Base-by-base conservation (phyloP, 2,113 vertebrate genomes). In the Sula dactylatra region DNA sequence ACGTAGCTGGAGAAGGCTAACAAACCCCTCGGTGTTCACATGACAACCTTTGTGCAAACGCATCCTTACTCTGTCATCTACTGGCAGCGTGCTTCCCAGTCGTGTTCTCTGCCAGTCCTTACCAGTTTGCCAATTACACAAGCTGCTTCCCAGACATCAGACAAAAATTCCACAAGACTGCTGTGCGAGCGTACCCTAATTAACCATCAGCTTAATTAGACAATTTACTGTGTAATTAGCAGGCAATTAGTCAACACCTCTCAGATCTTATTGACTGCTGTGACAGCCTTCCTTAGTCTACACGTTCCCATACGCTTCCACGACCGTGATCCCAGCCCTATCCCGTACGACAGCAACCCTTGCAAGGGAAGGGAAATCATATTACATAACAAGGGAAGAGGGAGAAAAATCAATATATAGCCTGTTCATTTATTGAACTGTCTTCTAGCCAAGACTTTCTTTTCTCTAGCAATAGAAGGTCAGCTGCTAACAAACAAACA, bases 161-260 rank as follows among this genome's bases (percentile, higher is more conserved):
- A 98, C 98, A 97, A 98, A 98, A 98, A 98, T 99, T 99, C 98
- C 98, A 98, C 98, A 98, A 99, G 98, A 99, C 98, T 99, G 99
- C 98, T 99, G 99, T 98, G 99, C 98, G 90, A 99, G 99, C 98
- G 95, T 98, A 98, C 98, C 98, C 98, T 99, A 99, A 99, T 99
- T 99, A 99, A 99, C 99, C 98, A 98, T 98, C 98, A 98, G 98
- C 98, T 98, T 99, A 99, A 99, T 99, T 99, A 99, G 98, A 99
- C 98, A 99, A 99, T 99, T 99, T 99, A 99, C 98, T 98, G 98
- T 99, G 98, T 99, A 99, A 99, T 99, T 99, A 99, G 99, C 98
- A 98, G 98, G 98, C 98, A 99, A 99, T 99, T 99, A 99, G 99
- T 98, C 98, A 98, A 99, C 98, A 99, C 98, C 98, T 99, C 98